A percentile compares a stretch with the other conserved stretches of the same genome.
phyloP scores from a whole-genome alignment of 2,113 vertebrate genomes.

The Oxyura jamaicensis region DNA sequence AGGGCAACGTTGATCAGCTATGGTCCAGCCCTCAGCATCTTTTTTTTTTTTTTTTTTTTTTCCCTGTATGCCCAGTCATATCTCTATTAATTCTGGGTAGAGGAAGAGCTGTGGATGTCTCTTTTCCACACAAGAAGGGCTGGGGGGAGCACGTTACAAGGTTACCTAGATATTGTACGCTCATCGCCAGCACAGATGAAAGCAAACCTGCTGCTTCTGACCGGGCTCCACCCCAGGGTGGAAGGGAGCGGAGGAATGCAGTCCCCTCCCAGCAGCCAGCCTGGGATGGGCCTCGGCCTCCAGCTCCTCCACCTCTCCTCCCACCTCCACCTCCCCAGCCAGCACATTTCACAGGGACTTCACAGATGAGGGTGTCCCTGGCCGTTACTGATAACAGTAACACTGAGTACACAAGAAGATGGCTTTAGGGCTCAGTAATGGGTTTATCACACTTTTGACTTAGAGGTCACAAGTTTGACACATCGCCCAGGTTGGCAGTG shows the following conservation, averaged over 20 bases:
- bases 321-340: not conserved
- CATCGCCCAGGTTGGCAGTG: accelerated
- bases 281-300: not conserved
- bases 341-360: not conserved
- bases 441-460: not conserved
- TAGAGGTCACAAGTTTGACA: not conserved
- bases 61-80: accelerated
- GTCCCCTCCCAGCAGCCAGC: not conserved
- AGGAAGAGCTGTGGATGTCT: not conserved
- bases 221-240: conserved; percentile 40
- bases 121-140: not conserved
- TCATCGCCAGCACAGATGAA: not conserved
- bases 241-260: not conserved
- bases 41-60: not conserved
- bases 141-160: not conserved
- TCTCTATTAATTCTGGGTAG: not conserved
- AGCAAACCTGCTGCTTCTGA: not conserved
- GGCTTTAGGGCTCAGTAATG: not conserved
- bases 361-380: not conserved
- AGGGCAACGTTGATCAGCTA: not conserved
- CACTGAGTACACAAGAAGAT: accelerated
- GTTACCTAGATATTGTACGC: not conserved
- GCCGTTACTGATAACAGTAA: not conserved
- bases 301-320: not conserved
- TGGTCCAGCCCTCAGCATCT: not conserved